Base-by-base conservation (phyloP, 2,113 vertebrate species). In the Balaeniceps rex region DNA sequence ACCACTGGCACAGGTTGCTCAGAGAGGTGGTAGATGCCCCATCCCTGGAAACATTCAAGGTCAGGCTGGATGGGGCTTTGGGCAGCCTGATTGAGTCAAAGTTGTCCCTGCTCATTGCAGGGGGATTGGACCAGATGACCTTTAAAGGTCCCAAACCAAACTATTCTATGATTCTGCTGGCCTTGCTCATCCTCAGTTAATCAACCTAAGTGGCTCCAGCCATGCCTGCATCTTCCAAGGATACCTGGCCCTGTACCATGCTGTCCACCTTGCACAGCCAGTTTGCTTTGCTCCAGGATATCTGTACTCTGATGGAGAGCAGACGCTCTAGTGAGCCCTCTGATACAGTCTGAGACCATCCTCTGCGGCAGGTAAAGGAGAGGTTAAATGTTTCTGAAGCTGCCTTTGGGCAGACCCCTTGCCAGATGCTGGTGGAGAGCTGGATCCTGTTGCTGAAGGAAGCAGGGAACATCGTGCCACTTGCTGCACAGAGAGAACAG, bases 391-490 rank as follows among this genome's bases (percentile, higher is more conserved):
- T 44, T 95, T 92, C 42, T 29, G 29, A 78, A 71, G n/a, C 64
- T 87, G 51, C 14, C 26, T 63, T 66, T 68, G 26, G 29, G 31
- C 29, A 93, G 52, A 46, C 14, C 19, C 22, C 6, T 65, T 57
- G 28, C n/a, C n/a, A 44, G 26, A 9, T 42, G 19, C 46, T 51
- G 31, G 8, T 54, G 14, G 38, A 76, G 19, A 31, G 33, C 34
- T 85, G 44, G 14, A 40, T 83, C 2, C 15, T 49, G 7, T 40
- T 72, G 28, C 12, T 86, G 63, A 65, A 80, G 54, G 44, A 55
- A 58, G 55, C 17, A 8, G 33, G 29, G 31, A 57, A 23, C 25
- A 12, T 31, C 3, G 0, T 69, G 21, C 76, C 0, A 0, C 42
- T 83, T 2, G 2, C 26, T 46, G 40, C 2, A 6, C n/a, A 46